Conservation (phyloP, 2,888 invertebrate genomes). For the Xestia sexstrigata region DNA sequence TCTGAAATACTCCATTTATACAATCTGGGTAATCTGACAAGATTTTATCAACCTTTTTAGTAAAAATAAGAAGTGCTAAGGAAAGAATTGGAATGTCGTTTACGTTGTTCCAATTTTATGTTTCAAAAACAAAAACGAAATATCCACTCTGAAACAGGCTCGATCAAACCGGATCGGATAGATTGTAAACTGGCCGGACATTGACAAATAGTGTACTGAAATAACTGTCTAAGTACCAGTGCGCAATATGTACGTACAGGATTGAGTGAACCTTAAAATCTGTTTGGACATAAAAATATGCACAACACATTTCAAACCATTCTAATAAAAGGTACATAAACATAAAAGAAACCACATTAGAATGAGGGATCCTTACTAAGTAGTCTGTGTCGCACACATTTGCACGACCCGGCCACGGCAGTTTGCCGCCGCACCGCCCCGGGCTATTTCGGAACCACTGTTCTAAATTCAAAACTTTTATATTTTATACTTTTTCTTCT, state of each 20-base stretch:
- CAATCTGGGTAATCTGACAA: neutral
- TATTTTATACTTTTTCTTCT: constrained; percentile 49
- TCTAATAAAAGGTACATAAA: neutral
- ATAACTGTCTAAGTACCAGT: neutral
- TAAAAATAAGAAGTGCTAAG: neutral
- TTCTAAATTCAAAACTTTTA: constrained; percentile 63
- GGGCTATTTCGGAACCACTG: constrained; percentile 51
- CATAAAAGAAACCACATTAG: constrained; percentile 19
- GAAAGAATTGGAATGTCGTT: too few species aligned
- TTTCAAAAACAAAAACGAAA: neutral
- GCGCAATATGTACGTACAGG: neutral
- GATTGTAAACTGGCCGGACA: too few species aligned
- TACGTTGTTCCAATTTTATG: neutral
- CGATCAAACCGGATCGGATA: neutral
- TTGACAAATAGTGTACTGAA: neutral
- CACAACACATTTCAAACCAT: neutral
- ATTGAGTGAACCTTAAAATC: neutral
- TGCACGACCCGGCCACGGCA: constrained; percentile 44
- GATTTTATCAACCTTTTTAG: neutral
- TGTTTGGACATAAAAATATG: neutral
- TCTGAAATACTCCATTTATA: neutral
- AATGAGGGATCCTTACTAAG: constrained; percentile 39
- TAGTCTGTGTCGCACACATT: constrained; percentile 45
- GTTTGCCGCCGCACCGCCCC: constrained; percentile 51
- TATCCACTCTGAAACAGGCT: neutral